Base-by-base conservation (phyloP, 2,797 vertebrate genomes). In the Artibeus jamaicensis region DNA sequence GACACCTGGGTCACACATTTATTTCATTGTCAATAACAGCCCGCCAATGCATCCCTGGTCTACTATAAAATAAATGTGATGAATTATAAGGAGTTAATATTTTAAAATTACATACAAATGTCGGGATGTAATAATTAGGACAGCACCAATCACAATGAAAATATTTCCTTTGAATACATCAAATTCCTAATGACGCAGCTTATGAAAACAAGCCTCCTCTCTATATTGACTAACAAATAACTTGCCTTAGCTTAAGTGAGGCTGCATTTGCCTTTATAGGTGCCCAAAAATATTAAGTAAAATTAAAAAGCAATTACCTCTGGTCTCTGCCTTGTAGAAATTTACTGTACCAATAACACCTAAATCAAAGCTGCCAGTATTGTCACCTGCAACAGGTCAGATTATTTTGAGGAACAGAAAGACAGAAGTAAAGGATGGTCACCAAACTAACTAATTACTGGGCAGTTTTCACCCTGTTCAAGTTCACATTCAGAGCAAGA, bases 321-420 rank as follows among this genome's bases (percentile, higher is more conserved):
- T 5, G 9, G 29, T 16, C n/a, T 90, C 78, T 86, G 10, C 29
- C 42, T 97, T 82, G 92, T n/a, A 91, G 87, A 88, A 59, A 19
- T 68, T 77, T 70, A 19, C 21, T 32, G 53, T 44, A 73, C 44
- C 46, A 78, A 34, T 70, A 87, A 71, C 55, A 85, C 65, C 9
- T 81, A 53, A 84, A 78, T 65, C 48, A 89, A 94, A 96, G 18
- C 34, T 90, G 32, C 44, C n/a, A n/a, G 22, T 74, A 68, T 89
- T 9, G 50, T 12, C 34, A 34, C 50, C 73, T 91, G 68, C 39
- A 68, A 73, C 37, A 32, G 65, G 50, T 71, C 62, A 48, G 14
- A 62, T 78, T 92, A 67, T 90, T 76, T 85, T 70, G 57, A 89
- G 44, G 34, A 89, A 22, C 26, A 26, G 14, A 73, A 24, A 76